Conservation (phyloP, 2,797 vertebrate genomes). For the Liasis olivaceus region DNA sequence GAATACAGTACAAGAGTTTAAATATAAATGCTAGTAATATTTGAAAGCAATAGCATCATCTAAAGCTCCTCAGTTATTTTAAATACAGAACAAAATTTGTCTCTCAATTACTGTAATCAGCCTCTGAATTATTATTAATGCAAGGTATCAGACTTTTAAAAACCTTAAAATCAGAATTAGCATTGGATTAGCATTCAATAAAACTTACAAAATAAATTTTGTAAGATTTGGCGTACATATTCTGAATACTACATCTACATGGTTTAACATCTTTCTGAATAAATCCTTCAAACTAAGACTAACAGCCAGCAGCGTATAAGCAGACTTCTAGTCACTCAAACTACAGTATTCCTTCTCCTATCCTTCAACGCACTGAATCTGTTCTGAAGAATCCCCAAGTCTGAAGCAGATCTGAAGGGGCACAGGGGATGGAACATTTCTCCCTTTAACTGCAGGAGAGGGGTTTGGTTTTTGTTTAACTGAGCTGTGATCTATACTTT, state of each 20-base stretch:
- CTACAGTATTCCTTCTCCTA: not conserved
- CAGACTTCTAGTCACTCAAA: not conserved
- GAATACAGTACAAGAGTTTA: constrained; percentile 49
- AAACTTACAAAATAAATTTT: not conserved
- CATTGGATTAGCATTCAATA: not conserved
- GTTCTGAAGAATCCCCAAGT: not conserved
- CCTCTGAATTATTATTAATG: constrained; percentile 52
- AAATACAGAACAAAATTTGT: constrained; percentile 25
- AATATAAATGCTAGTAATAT: constrained; percentile 60
- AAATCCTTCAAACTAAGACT: not conserved
- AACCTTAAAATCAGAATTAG: not conserved
- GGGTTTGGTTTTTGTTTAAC: not conserved
- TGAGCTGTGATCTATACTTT: not conserved
- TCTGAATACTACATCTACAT: not conserved
- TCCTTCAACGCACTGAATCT: not conserved
- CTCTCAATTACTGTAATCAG: constrained; percentile 53
- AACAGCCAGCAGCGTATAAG: not conserved
- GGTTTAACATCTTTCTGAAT: not conserved
- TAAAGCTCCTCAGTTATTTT: constrained; percentile 48
- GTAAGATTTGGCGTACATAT: constrained; percentile 20
- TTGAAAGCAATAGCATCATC: constrained; percentile 38
- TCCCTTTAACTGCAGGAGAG: no score
- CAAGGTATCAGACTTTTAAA: not conserved
- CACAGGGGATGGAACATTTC: not conserved
- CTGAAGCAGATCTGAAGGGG: not conserved